Conservation (phyloP, 2,888 invertebrate genomes). For the Pyrrhosoma nymphula region DNA sequence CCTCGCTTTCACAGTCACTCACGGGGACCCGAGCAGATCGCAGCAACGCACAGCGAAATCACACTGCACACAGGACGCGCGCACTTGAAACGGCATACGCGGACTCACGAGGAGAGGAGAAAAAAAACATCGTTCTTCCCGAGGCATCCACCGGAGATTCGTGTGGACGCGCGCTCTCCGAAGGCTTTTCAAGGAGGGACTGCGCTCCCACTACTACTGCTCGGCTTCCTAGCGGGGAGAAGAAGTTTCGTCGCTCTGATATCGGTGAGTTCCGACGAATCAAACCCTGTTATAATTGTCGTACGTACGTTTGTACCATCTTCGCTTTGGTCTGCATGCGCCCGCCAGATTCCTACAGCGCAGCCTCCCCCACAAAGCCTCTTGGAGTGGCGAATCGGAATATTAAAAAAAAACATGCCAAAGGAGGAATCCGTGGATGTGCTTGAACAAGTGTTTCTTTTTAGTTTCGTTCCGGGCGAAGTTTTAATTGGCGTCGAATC, state of each 20-base stretch:
- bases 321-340: neutral
- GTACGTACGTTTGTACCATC: neutral
- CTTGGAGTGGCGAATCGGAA: neutral
- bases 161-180: neutral
- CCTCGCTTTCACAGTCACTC: conserved; percentile 55
- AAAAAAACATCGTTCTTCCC: neutral
- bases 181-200: neutral
- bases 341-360: too few species aligned
- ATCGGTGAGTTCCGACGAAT: conserved; percentile 18
- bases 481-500: neutral
- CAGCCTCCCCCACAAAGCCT: neutral
- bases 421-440: neutral
- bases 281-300: neutral
- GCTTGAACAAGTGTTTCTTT: conserved; percentile 7
- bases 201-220: neutral
- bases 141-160: neutral
- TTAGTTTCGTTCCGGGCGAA: neutral
- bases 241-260: neutral
- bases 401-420: neutral
- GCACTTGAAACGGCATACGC: neutral
- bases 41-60: neutral
- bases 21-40: conserved; percentile 20
- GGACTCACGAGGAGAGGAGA: neutral
- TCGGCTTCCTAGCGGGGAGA: too few species aligned
- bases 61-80: neutral